These are phyloP conservation scores for Macrotis lagotis DNA, from an alignment of 2,113 vertebrate species.

Conservation along the genomic window DNA sequence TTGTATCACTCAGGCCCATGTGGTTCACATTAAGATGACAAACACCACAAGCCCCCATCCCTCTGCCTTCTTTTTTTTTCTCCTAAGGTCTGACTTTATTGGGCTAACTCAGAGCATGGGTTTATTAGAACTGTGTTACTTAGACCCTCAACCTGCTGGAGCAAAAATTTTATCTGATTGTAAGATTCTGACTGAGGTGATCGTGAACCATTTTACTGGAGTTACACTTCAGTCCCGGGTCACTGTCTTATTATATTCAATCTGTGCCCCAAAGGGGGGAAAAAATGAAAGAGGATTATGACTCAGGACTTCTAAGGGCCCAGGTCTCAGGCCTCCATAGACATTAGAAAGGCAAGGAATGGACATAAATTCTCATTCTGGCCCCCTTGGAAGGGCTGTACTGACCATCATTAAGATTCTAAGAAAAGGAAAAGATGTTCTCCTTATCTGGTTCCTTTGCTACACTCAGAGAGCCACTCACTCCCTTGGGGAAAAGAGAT, in stretches of 20 bases:
- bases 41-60: constrained; percentile 64
- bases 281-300: neutral
- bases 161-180: constrained; percentile 78
- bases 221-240: constrained; percentile 77
- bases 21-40: constrained; percentile 75
- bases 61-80: constrained; percentile 47
- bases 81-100: constrained; percentile 75
- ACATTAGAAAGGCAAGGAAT: neutral
- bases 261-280: constrained; percentile 65
- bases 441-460: constrained; percentile 10
- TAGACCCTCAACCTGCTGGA: constrained; percentile 83
- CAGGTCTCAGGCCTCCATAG: constrained; percentile 22
- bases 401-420: constrained; percentile 32
- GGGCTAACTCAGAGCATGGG: constrained; percentile 67
- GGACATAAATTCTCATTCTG: neutral
- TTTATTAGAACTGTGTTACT: constrained; percentile 77
- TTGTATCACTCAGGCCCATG: constrained; percentile 69
- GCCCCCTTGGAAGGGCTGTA: neutral
- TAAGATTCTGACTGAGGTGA: constrained; percentile 76
- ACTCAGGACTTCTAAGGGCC: constrained; percentile 66
- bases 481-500: neutral
- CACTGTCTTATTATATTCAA: constrained; percentile 79
- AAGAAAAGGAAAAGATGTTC: neutral
- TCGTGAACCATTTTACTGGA: constrained; percentile 81
- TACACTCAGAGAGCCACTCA: neutral